phyloP scores from a whole-genome alignment of 2,797 vertebrate species.

The Melanotaenia maccullochi region DNA sequence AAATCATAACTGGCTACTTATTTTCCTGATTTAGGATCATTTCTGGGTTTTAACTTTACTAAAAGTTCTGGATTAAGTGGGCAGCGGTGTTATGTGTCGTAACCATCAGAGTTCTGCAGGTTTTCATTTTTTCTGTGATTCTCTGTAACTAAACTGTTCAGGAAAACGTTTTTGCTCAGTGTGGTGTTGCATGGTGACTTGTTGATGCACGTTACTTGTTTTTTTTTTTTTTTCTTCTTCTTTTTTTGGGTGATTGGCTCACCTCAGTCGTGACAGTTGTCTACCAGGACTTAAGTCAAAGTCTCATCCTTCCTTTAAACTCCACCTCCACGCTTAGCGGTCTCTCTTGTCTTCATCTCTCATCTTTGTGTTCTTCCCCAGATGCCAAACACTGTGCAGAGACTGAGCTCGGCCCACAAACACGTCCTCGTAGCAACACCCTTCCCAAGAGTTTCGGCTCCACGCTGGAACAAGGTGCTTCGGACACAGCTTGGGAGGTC shows the following conservation, averaged over 20 bases:
- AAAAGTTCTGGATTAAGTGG: not conserved
- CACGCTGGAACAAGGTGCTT: slow-evolving; percentile 88
- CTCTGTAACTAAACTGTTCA: slow-evolving; percentile 1
- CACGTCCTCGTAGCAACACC: slow-evolving; percentile 95
- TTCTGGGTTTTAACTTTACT: not conserved
- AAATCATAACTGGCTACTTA: not conserved
- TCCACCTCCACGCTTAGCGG: too few relatives aligned
- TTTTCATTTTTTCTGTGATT: not conserved
- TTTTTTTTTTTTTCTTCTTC: not conserved
- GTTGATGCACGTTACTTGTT: slow-evolving; percentile 19
- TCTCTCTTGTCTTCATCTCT: not conserved
- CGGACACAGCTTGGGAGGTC: slow-evolving; percentile 80
- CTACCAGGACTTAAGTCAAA: not conserved
- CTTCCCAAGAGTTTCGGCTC: slow-evolving; percentile 98
- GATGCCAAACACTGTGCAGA: slow-evolving; percentile 94
- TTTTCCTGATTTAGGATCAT: not conserved
- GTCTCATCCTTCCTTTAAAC: accelerated
- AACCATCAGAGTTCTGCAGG: not conserved
- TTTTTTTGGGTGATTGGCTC: slow-evolving; percentile 11
- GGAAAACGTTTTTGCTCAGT: slow-evolving; percentile 10
- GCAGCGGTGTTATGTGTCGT: not conserved
- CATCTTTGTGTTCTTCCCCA: slow-evolving; percentile 52
- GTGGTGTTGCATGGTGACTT: slow-evolving; percentile 9
- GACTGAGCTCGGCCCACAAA: slow-evolving; percentile 90
- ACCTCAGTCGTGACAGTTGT: slow-evolving; percentile 10